Conservation (phyloP, 2,888 invertebrate species). For the Tetragonisca angustula region DNA sequence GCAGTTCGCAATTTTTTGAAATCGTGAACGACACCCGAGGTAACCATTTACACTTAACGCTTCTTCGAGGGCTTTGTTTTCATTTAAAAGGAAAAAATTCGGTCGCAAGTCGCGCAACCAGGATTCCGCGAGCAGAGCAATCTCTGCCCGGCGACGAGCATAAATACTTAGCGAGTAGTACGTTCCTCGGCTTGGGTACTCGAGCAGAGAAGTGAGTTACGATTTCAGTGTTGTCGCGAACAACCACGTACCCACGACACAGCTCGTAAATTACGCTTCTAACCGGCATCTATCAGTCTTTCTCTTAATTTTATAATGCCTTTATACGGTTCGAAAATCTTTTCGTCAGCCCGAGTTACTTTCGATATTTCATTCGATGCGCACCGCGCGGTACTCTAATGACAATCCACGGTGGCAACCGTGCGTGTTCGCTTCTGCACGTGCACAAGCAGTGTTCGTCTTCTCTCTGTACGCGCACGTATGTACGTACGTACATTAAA, state of each 20-base stretch:
- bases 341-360: conserved; percentile 28
- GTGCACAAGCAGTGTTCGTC: background rate
- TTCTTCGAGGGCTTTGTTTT: too few species aligned
- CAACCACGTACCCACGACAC: background rate
- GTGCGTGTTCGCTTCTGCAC: background rate
- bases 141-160: background rate
- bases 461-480: background rate
- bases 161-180: background rate
- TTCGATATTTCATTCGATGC: conserved; percentile 39
- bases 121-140: too few species aligned
- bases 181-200: background rate
- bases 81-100: background rate
- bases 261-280: too few species aligned
- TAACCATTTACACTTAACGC: too few species aligned
- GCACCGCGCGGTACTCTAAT: conserved; percentile 15
- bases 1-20: too few species aligned
- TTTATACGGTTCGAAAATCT: conserved; percentile 30
- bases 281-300: background rate
- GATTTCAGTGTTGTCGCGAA: background rate
- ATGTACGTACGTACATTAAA: conserved; percentile 29
- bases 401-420: background rate
- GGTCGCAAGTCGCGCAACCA: background rate
- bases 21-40: too few species aligned
- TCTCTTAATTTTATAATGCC: background rate
- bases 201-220: conserved; percentile 3